Conservation (phyloP, 2,797 vertebrate species). For the Pseudopleuronectes americanus region DNA sequence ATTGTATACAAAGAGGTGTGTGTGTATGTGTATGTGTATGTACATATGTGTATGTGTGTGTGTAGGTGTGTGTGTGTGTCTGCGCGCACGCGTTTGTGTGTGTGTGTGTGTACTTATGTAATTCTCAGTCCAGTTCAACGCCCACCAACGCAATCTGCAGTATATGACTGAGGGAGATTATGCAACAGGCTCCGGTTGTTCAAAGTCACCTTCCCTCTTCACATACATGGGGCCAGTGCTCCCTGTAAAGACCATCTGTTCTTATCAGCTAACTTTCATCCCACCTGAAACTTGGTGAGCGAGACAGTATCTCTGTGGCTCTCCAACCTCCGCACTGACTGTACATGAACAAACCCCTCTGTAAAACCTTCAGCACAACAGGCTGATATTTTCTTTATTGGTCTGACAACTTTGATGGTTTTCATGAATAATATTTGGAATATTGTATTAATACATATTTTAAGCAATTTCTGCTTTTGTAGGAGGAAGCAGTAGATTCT, state of each 20-base stretch:
- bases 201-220: slow-evolving; percentile 63
- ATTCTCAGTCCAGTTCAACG: slow-evolving; percentile 68
- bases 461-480: too few species aligned
- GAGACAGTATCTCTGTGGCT: neutral
- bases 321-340: neutral
- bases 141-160: slow-evolving; percentile 79
- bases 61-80: slow-evolving; percentile 56
- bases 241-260: slow-evolving; percentile 10
- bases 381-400: too few species aligned
- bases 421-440: too few species aligned
- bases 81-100: too few species aligned
- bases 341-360: too few species aligned
- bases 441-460: too few species aligned
- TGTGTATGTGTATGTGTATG: slow-evolving; percentile 74
- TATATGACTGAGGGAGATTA: slow-evolving; percentile 76
- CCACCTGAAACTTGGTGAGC: slow-evolving; percentile 32
- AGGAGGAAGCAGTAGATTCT: too few species aligned
- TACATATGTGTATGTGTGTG: slow-evolving; percentile 24
- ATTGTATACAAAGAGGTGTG: slow-evolving; percentile 52
- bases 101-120: slow-evolving; percentile 70
- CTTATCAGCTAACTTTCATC: slow-evolving; percentile 51
- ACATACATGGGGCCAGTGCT: slow-evolving; percentile 26
- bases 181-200: slow-evolving; percentile 67
- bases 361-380: too few species aligned
- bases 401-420: too few species aligned